Percentiles rank a stretch among this genome's conserved stretches.
Evolutionary conservation across 2,113 vertebrate genomes (phyloP).

Genomic region (Pogona vitticeps): DNA sequence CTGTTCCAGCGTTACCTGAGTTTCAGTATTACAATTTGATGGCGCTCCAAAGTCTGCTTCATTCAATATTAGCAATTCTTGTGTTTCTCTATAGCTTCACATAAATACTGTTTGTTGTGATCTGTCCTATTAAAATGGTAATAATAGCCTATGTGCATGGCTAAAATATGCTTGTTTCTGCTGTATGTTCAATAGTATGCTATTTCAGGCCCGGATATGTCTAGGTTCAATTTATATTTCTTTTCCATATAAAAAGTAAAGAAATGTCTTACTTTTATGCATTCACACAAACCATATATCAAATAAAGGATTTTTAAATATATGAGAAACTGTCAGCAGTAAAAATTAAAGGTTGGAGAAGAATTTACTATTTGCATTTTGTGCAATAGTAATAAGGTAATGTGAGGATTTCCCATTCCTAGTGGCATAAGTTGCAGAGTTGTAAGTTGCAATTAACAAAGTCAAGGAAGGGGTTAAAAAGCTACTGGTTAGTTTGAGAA

Average conservation of each 20-base stretch:
- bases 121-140: background rate
- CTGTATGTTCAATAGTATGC: background rate
- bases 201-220: constrained; percentile 1
- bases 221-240: background rate
- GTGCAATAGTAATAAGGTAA: background rate
- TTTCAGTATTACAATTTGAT: background rate
- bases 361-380: background rate
- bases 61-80: background rate
- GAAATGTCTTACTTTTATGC: constrained; percentile 1
- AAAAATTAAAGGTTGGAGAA: constrained; percentile 27
- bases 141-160: background rate
- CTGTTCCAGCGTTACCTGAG: background rate
- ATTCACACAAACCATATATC: constrained; percentile 32
- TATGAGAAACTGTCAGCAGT: constrained; percentile 26
- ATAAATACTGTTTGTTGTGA: background rate
- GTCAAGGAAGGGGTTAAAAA: constrained; percentile 80
- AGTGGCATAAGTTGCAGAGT: constrained; percentile 10
- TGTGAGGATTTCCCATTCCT: background rate
- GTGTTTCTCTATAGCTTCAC: background rate
- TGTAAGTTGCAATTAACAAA: constrained; percentile 51
- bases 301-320: constrained; percentile 3
- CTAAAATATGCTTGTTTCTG: background rate
- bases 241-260: constrained; percentile 26
- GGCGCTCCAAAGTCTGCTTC: background rate
- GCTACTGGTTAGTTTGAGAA: constrained; percentile 81